Base-by-base conservation (phyloP, 1,140 invertebrate genomes). In the Metaphire vulgaris region DNA sequence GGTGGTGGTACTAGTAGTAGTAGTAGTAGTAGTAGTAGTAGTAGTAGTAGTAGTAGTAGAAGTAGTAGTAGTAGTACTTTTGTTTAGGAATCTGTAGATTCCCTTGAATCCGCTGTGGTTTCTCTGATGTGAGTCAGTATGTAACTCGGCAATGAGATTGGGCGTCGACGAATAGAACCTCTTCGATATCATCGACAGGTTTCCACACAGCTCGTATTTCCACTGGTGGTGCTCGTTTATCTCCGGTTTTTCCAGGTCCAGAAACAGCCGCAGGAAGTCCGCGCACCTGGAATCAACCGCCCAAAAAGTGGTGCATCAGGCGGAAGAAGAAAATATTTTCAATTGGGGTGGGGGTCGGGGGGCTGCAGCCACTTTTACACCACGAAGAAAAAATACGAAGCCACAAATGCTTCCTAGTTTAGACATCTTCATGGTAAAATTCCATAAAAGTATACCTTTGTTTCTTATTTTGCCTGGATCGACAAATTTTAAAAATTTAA, bases 141-240 rank as follows among this genome's bases (percentile, higher is more conserved):
- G 92, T 83, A 94, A 92, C 84, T 95, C 92, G 78, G 94, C 87
- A 56, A 94, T 90, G 34, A 94, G 88, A n/a, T 89, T 90, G 0
- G 91, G 89, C 74, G 90, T 90, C 0, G 91, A 91, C 29, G 92
- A 93, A 76, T 92, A 87, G 12, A 90, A 90, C 79, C 90, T 93
- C 90, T 34, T 73, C 15, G 33, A 32, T 1, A 31, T 31, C 72
- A 34, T 16, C 16, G 72, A n/a, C n/a, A 73, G 29, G 34, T 34
- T 34, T 15, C 72, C 72, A 30, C 72, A 73, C 31, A 73, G 33
- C 34, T 72, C 74, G 56, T 34, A 69, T 28, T 75, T 72, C 33
- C 32, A 34, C 32, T 16, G 28, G 66, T 32, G 28, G 16, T 75
- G 32, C 26, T 72, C 29, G 64, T 29, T 33, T 26, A 75, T 33